Evolutionary conservation across 1,140 invertebrate species (phyloP), one percentile per base, ranked within the genome.

Genomic region (Dendroctonus ponderosae): DNA sequence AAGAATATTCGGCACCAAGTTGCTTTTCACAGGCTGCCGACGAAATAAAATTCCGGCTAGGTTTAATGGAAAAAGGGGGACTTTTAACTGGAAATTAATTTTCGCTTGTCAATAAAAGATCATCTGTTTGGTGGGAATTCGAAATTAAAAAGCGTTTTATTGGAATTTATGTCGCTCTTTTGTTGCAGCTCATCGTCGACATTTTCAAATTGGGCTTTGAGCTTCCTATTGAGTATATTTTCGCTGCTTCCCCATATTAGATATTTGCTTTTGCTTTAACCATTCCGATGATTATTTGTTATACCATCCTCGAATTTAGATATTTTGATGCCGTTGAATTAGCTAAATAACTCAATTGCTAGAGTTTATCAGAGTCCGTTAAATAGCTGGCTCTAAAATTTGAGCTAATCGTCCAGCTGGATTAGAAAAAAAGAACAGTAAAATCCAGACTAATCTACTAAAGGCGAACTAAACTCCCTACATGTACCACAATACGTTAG

Each of bases 391-490:
- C 14, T 48, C 4, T 48, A 26, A 26, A 26, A 26, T 1, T 3
- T 26, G 26, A 1, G 46, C 14, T 48, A 11, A 48, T 7, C 11
- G 8, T 48, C 46, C 11, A 48, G 46, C 14, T 4, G 46, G 11
- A 48, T n/a, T n/a, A n/a, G 5, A 48, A 48, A 11, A 48, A 48
- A 48, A 11, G 14, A 11, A n/a, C 11, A 48, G 46, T 11, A 48
- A 14, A 48, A n/a, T 48, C 14, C 14, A 11, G 14, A 48, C 11
- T 48, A 48, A 14, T n/a, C 7, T 11, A 48, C 11, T 5, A 48
- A 52, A 52, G 15, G 50, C 50, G 15, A 52, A 26, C 15, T 46
- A 46, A 46, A 46, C 43, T 46, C n/a, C 43, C 9, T 52, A 52
- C 15, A 52, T 52, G n/a, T 9, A 5, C 3, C n/a, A 5, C 12